Evolutionary conservation across 2,797 vertebrate species (phyloP), one percentile per base, ranked within the genome.

Genomic region (Eupleurogrammus muticus): DNA sequence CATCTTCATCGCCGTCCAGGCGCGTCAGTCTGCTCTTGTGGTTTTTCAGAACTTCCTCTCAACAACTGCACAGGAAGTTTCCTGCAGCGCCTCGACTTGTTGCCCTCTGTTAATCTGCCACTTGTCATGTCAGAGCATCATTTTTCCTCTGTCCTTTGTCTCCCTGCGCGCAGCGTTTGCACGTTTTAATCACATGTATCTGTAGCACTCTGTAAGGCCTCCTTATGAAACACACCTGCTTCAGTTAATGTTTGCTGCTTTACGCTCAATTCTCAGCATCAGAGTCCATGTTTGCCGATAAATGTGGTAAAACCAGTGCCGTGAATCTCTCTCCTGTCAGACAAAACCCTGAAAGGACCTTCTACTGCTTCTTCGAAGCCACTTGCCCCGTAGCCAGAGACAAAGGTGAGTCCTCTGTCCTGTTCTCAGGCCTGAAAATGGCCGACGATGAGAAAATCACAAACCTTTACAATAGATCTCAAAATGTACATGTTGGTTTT

Each of bases 331-430:
- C 73, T 84, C 51, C 55, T 79, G 66, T 75, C 88, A 97, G 96
- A 87, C 86, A 90, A 92, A 94, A 92, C 70, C 91, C 96, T 35
- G 93, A 95, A 32, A 90, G 78, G 47, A 88, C 94, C 5, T 97
- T 97, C 90, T 92, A 95, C 75, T 95, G 95, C 90, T 97, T 95
- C 87, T 96, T 97, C 50, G 95, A 97, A 86, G 95, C 94, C 7
- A 88, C 92, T 16, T 91, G 91, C 47, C 96, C 96, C 0, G 81
- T 93, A 16, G 89, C 94, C 82, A 87, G 81, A 81, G 93, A 96
- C 79, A 93, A 94, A 85, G 96, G 96, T 97, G 71, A 94, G 94
- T 81, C 68, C 23, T 52, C 10, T 36, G 20, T 44, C 4, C 8
- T 47, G n/a, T 56, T 16, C 1, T 7, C 13, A 14, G 7, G 10